Conservation (phyloP, 1,140 invertebrate genomes). For the Orchesella cincta region DNA sequence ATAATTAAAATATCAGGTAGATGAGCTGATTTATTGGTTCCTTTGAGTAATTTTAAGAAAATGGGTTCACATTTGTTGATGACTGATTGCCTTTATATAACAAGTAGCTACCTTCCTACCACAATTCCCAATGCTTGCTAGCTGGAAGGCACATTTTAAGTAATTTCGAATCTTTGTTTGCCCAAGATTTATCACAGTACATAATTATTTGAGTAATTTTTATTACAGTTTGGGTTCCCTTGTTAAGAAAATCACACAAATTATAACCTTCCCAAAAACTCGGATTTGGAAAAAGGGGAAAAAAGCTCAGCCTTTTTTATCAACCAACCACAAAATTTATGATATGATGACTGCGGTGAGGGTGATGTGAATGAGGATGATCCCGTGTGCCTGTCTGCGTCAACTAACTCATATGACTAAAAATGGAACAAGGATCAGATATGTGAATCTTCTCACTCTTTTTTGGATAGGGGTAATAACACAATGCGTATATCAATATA, state of each 20-base stretch:
- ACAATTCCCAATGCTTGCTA: too few species aligned
- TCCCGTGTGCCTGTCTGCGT: slow-evolving; percentile 7
- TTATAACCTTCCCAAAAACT: background rate
- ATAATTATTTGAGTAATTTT: slow-evolving; percentile 20
- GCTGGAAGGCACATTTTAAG: too few species aligned
- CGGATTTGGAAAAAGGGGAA: background rate
- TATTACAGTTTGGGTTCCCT: background rate
- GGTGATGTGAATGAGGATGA: slow-evolving; percentile 11
- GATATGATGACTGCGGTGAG: background rate
- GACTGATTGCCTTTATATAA: too few species aligned
- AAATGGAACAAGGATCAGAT: slow-evolving; percentile 13
- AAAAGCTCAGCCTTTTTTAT: too few species aligned
- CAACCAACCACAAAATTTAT: too few species aligned
- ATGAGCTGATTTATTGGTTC: too few species aligned
- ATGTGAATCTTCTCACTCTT: slow-evolving; percentile 12
- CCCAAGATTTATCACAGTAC: slow-evolving; percentile 19
- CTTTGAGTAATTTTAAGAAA: too few species aligned
- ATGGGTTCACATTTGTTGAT: too few species aligned
- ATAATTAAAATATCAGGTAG: too few species aligned
- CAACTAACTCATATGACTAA: background rate
- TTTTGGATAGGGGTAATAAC: background rate
- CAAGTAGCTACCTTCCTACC: too few species aligned
- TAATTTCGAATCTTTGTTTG: slow-evolving; percentile 16
- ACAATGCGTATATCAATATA: too few species aligned
- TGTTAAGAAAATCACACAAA: background rate